Base-by-base conservation (phyloP, 2,797 vertebrate species). In the Xenops minutus region DNA sequence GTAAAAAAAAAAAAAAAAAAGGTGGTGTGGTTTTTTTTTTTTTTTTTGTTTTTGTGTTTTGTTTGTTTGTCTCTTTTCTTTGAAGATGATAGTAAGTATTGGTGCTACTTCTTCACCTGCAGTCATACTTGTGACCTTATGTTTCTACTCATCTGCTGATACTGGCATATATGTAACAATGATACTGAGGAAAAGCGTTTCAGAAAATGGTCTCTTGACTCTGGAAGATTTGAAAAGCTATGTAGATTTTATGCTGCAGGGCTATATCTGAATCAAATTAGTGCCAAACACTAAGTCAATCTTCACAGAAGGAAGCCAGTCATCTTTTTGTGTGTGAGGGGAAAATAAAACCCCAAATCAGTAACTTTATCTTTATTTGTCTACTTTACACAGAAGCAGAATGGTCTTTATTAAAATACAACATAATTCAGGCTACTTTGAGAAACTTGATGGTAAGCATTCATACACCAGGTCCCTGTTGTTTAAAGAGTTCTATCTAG, bases 401-500 rank as follows among this genome's bases (percentile, higher is more conserved):
- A 43, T 9, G 3, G 2, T 37, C 1, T 52, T 59, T 7, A 82
- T 39, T 44, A 44, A 17, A 67, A 55, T 34, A 13, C 3, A 52
- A 19, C 0, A 22, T 54, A 34, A 13, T 37, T 44, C 23, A 10
- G 32, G 6, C 4, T 54, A 12, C 6, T 61, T 75, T 71, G 37
- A 80, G 72, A 36, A 44, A 2, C 56, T 64, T 43, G 27, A 12
- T 55, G 10, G 5, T 44, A 32, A 39, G 6, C 6, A 59, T 54
- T 78, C 5, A 14, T 29, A 32, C 27, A 10, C 4, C 8, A 41
- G 2, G 3, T 15, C 3, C 4, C 15, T 56, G 5, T 12, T 66
- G 7, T 27, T 10, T 36, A 36, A 56, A 58, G 34, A 4, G 7
- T 14, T 7, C 0, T 30, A 12, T 4, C 7, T 56, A 41, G 12